phyloP scores from a whole-genome alignment of 2,113 vertebrate species.

The Mionectes macconnelli region DNA sequence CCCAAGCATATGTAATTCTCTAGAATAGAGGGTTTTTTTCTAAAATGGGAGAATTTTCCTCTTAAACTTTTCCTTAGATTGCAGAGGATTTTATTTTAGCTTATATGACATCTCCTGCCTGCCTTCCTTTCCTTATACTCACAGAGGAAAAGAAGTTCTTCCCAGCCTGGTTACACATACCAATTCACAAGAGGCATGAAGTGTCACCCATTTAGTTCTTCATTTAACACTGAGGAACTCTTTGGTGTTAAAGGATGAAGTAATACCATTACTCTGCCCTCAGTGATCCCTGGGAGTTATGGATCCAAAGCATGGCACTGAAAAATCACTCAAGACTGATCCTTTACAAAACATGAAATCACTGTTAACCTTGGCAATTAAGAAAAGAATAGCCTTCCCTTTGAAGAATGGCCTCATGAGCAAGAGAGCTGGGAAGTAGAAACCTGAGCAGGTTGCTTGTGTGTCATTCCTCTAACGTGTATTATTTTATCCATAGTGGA shows the following conservation, averaged over 20 bases:
- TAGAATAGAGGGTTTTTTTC: background rate
- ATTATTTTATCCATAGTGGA: background rate
- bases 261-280: background rate
- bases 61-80: background rate
- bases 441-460: background rate
- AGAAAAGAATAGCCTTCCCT: background rate
- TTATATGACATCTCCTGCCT: background rate
- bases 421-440: background rate
- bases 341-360: background rate
- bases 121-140: background rate
- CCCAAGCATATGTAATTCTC: background rate
- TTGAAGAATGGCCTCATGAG: background rate
- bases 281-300: background rate
- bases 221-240: background rate
- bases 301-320: background rate
- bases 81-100: background rate
- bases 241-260: background rate
- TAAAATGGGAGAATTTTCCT: background rate
- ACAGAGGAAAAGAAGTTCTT: background rate
- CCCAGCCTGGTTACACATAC: background rate
- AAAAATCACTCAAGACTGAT: background rate
- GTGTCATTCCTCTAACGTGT: background rate
- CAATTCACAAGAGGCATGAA: background rate
- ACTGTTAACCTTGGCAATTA: conserved; percentile 2
- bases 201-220: background rate